Conservation (phyloP, 2,888 invertebrate genomes). For the Harpagoxenus sublaevis region DNA sequence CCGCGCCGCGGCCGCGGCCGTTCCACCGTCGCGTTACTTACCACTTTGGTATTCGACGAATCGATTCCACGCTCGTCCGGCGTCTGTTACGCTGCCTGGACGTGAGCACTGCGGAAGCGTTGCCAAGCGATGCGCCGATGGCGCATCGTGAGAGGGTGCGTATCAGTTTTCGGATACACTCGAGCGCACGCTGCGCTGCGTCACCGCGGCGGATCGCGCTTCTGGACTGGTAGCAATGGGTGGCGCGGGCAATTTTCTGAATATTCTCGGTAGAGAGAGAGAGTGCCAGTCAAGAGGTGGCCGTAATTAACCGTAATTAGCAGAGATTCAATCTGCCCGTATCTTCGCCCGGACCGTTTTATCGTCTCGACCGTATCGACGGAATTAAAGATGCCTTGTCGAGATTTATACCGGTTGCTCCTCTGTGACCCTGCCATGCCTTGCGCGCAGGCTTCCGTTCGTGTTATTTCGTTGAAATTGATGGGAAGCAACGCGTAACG, state of each 20-base stretch:
- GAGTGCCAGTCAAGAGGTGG: neutral
- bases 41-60: slow-evolving; percentile 69
- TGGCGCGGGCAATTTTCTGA: slow-evolving; percentile 2
- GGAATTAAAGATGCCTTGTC: slow-evolving; percentile 39
- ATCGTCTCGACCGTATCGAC: slow-evolving; percentile 40
- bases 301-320: slow-evolving; percentile 48
- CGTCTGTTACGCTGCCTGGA: slow-evolving; percentile 77
- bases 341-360: slow-evolving; percentile 43
- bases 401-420: slow-evolving; percentile 52
- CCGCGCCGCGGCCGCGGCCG: slow-evolving; percentile 42
- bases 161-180: slow-evolving; percentile 52
- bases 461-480: slow-evolving; percentile 48
- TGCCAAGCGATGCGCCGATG: slow-evolving; percentile 5
- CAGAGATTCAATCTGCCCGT: slow-evolving; percentile 48
- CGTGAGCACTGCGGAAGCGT: slow-evolving; percentile 79
- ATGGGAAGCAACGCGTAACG: slow-evolving; percentile 51
- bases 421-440: slow-evolving; percentile 15
- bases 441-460: slow-evolving; percentile 47
- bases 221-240: slow-evolving; percentile 10
- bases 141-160: slow-evolving; percentile 17
- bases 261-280: neutral
- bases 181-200: slow-evolving; percentile 9
- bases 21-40: slow-evolving; percentile 66
- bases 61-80: slow-evolving; percentile 65
- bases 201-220: slow-evolving; percentile 21